Base-by-base conservation (phyloP, 2,888 invertebrate species). In the Schrankia costaestrigalis region DNA sequence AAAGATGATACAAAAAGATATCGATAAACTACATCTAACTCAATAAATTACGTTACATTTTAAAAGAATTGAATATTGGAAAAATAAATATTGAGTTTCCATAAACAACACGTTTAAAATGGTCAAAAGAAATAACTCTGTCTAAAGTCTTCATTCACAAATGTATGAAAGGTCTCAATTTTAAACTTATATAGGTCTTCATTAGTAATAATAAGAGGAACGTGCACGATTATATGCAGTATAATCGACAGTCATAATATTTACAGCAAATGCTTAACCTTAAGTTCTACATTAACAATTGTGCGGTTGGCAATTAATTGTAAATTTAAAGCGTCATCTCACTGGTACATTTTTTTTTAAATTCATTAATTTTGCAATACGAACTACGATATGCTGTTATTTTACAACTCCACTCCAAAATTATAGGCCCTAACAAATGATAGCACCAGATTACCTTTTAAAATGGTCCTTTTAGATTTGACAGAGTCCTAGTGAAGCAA, bases 271-370 rank as follows among this genome's bases (percentile, higher is more conserved):
- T 50, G 37, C 52, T 58, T 59, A 64, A 64, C 53, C 52, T 60
- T 63, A 54, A 56, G 56, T 46, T 40, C 59, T 65, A 67, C 48
- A 48, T 44, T 58, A 58, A 58, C 53, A 69, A 73, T 78, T 78
- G 77, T 78, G 78, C 77, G 75, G 65, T 75, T 74, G 75, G 77
- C 77, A 69, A 68, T 69, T 63, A 60, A 71, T 71, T 63, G 62
- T 66, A 70, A 66, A 62, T 64, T 66, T 51, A 78, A 77, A 78
- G 77, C 77, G 69, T 69, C 60, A 60, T 73, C 67, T 71, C 71
- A 73, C 71, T 70, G 67, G 60, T 62, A 58, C 55, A 42, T 65
- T 46, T 34, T 63, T 58, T 64, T 64, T 57, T 41, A 59, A 61
- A 64, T 63, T 68, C 56, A 64, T 62, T 58, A 63, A 64, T 64